Percentiles rank a stretch among this genome's conserved stretches.
These are phyloP conservation scores for Nymphalis polychloros DNA, from an alignment of 2,888 invertebrate species.

Conservation along the genomic window DNA sequence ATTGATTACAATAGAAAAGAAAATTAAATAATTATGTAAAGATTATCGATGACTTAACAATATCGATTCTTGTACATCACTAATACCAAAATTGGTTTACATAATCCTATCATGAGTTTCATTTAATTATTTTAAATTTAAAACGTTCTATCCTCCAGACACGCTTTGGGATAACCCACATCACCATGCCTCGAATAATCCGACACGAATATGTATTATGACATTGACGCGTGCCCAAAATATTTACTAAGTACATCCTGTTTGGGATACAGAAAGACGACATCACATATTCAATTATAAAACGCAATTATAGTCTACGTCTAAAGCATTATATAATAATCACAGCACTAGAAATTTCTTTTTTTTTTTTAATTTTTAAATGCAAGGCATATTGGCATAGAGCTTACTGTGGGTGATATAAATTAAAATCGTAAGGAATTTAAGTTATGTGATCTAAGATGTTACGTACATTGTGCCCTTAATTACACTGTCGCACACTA, in stretches of 20 bases:
- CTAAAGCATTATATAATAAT: no score
- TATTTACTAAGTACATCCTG: conserved; percentile 13
- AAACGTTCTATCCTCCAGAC: not conserved
- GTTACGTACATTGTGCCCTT: no score
- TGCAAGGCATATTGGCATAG: no score
- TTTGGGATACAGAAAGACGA: not conserved
- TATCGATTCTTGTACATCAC: not conserved
- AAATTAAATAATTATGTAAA: not conserved
- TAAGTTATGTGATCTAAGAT: no score
- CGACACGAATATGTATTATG: conserved; percentile 24
- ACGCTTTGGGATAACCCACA: conserved; percentile 23
- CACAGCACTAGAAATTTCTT: no score
- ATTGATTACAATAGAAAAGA: not conserved
- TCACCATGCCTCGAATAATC: conserved; percentile 20
- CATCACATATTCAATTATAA: not conserved
- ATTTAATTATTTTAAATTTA: not conserved
- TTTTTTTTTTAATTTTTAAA: no score
- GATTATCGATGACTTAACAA: not conserved
- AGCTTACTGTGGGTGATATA: no score
- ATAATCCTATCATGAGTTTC: conserved; percentile 1
- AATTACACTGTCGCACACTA: no score
- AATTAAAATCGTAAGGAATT: no score
- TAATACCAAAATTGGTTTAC: conserved; percentile 3
- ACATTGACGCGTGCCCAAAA: conserved; percentile 31
- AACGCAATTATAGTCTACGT: no score